A percentile compares a stretch with the other conserved stretches of the same genome.
These are phyloP conservation scores for Gobius niger DNA, from an alignment of 2,113 vertebrate species.

Conservation along the genomic window DNA sequence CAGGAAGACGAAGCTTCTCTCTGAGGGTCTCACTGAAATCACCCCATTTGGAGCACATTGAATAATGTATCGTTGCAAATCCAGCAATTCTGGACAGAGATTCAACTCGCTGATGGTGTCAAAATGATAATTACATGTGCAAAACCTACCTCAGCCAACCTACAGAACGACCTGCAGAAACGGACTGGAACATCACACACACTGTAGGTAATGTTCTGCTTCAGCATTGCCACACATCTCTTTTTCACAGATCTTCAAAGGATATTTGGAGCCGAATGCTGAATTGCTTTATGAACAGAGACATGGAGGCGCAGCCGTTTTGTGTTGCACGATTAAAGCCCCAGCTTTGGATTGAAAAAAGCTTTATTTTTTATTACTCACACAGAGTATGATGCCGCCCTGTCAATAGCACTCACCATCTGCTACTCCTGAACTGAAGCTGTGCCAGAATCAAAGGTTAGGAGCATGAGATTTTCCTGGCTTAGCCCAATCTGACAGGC, in stretches of 20 bases:
- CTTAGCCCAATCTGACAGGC: conserved; percentile 19
- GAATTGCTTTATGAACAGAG: conserved; percentile 20
- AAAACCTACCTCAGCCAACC: not conserved
- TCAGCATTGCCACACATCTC: conserved; percentile 1
- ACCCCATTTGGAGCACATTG: not conserved
- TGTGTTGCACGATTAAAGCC: conserved; percentile 36
- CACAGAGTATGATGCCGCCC: conserved; percentile 36
- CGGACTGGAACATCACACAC: too few species aligned
- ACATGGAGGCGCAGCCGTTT: conserved; percentile 5
- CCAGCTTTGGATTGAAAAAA: conserved; percentile 39
- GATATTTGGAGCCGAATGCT: conserved; percentile 7
- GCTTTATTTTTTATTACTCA: conserved; percentile 44
- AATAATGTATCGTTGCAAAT: not conserved
- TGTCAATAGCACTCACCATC: conserved; percentile 46
- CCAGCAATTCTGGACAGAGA: not conserved
- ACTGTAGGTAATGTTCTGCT: not conserved
- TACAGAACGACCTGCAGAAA: too few species aligned
- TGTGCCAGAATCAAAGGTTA: not conserved
- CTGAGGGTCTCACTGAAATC: not conserved
- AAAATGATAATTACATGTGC: conserved; percentile 4
- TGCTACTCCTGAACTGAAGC: conserved; percentile 36
- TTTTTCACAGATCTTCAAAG: not conserved
- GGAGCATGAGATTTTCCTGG: conserved; percentile 20
- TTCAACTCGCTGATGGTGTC: conserved; percentile 1
- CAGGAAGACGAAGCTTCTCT: too few species aligned